Percentiles rank a stretch among this genome's conserved stretches.
Conservation (phyloP, 2,888 invertebrate genomes). For the Cataglyphis livida region DNA sequence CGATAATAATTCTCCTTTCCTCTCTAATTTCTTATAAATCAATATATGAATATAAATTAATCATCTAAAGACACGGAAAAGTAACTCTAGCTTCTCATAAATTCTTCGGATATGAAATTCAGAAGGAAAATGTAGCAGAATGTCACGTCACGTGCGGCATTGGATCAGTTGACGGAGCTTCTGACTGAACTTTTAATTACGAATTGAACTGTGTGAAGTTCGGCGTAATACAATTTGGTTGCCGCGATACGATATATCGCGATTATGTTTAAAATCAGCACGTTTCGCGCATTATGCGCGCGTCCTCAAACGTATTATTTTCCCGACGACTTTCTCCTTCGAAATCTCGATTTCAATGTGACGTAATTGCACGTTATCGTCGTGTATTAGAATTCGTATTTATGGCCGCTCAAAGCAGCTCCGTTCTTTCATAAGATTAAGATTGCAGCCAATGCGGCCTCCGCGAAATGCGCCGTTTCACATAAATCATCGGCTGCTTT, state of each 20-base stretch:
- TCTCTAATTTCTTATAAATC: neutral
- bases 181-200: neutral
- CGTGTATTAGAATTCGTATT: conserved; percentile 39
- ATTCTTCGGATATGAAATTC: neutral
- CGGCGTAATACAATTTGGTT: neutral
- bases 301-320: conserved; percentile 33
- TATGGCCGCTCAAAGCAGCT: conserved; percentile 26
- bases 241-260: neutral
- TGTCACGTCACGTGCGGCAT: neutral
- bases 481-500: conserved; percentile 44
- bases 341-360: conserved; percentile 46
- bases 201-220: neutral
- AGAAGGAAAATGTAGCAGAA: neutral
- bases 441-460: conserved; percentile 28
- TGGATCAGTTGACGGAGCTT: neutral
- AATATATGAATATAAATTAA: neutral
- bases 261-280: conserved; percentile 54
- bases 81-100: neutral
- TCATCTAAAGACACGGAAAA: neutral
- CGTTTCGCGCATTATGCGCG: conserved; percentile 34
- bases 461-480: conserved; percentile 34
- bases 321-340: conserved; percentile 63
- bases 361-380: conserved; percentile 35
- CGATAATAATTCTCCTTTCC: neutral
- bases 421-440: conserved; percentile 34